These are phyloP conservation scores for Phengaris alcon DNA, from an alignment of 2,888 invertebrate species.

Conservation along the genomic window DNA sequence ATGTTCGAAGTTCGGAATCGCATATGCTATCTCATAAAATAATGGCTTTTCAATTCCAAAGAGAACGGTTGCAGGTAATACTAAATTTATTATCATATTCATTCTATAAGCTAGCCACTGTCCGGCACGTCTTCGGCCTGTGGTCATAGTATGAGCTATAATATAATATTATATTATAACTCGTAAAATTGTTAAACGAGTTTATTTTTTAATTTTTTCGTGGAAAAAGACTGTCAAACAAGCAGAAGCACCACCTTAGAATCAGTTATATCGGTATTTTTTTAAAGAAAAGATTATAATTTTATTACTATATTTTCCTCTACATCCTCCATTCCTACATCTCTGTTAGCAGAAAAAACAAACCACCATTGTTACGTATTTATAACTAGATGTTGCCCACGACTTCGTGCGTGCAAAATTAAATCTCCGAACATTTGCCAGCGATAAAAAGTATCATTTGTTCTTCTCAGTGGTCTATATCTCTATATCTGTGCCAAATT, in stretches of 20 bases:
- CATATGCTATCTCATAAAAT: constrained; percentile 42
- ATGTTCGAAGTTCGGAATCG: constrained; percentile 31
- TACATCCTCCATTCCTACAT: no score
- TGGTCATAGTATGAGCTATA: constrained; percentile 8
- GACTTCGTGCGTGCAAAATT: no score
- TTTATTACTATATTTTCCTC: no score
- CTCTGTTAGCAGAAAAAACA: no score
- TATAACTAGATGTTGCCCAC: no score
- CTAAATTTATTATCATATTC: constrained; percentile 41
- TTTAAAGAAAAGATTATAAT: no score
- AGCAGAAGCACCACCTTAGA: background rate
- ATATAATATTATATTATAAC: no score
- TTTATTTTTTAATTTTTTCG: background rate
- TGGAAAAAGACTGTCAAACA: background rate
- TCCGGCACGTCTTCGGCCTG: constrained; percentile 23
- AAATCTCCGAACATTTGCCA: no score
- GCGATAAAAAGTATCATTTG: no score
- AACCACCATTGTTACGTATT: no score
- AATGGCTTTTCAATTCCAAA: constrained; percentile 43
- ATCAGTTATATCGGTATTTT: background rate
- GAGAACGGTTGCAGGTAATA: constrained; percentile 43
- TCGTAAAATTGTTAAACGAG: background rate
- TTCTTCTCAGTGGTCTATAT: no score
- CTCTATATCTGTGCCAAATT: no score
- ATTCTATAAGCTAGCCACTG: constrained; percentile 34